Evolutionary conservation across 2,113 vertebrate genomes (phyloP).

Genomic region (Labeo catla): DNA sequence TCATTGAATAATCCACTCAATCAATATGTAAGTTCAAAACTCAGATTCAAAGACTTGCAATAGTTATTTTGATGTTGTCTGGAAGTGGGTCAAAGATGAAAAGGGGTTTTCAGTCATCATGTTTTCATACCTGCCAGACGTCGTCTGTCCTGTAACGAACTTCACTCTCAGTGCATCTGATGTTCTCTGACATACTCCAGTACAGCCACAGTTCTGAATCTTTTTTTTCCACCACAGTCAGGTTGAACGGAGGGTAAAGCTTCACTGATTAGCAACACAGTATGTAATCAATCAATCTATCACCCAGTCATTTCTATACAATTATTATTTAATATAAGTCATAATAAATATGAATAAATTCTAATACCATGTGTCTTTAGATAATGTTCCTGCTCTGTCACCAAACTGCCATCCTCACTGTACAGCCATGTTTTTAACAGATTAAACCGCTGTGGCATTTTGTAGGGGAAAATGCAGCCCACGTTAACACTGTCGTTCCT

Average conservation of each 20-base stretch:
- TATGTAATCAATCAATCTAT: not conserved
- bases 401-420: not conserved
- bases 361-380: conserved; percentile 33
- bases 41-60: too few species aligned
- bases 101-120: too few species aligned
- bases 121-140: conserved; percentile 45
- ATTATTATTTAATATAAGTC: not conserved
- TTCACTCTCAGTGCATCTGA: not conserved
- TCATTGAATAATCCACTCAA: too few species aligned
- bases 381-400: not conserved
- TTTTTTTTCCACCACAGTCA: conserved; percentile 17
- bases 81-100: too few species aligned
- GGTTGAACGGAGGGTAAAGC: conserved; percentile 49
- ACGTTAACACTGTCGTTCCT: not conserved
- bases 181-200: conserved; percentile 36
- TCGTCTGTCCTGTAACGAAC: conserved; percentile 45
- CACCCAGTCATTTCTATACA: not conserved
- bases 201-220: conserved; percentile 45
- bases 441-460: not conserved
- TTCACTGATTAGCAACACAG: conserved; percentile 48
- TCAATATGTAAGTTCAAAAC: too few species aligned
- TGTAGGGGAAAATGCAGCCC: conserved; percentile 50
- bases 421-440: not conserved
- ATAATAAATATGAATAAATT: not conserved
- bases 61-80: too few species aligned